Evolutionary conservation across 2,888 invertebrate species (phyloP).

Genomic region (Endotricha flammealis): DNA sequence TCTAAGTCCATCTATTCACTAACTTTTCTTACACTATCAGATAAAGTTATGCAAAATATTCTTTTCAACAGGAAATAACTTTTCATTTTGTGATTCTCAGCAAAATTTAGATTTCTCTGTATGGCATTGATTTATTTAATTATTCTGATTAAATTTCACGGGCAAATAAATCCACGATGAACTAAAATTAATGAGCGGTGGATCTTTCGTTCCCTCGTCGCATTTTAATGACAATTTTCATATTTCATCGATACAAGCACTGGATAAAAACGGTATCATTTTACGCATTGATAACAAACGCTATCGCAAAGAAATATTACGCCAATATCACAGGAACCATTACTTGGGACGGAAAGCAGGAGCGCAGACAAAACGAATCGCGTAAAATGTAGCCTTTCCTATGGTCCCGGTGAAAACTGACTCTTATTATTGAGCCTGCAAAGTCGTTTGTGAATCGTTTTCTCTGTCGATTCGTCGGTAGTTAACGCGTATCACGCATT

Average conservation of each 20-base stretch:
- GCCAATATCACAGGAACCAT: conserved; percentile 57
- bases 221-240: conserved; percentile 15
- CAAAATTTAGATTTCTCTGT: too few species aligned
- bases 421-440: conserved; percentile 22
- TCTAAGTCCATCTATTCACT: too few species aligned
- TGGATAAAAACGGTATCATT: conserved; percentile 45
- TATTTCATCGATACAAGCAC: conserved; percentile 24
- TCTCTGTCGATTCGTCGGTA: conserved; percentile 36
- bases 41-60: too few species aligned
- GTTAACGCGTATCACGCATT: conserved; percentile 66
- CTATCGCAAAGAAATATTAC: conserved; percentile 60
- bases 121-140: too few species aligned
- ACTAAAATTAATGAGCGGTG: conserved; percentile 1
- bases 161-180: background rate
- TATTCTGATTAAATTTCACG: too few species aligned
- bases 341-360: conserved; percentile 47
- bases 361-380: conserved; percentile 53
- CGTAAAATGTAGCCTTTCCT: conserved; percentile 40
- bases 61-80: too few species aligned
- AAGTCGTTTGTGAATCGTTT: conserved; percentile 29
- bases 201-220: conserved; percentile 12
- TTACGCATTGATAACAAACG: conserved; percentile 56
- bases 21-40: too few species aligned
- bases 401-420: conserved; percentile 24
- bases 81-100: too few species aligned